phyloP scores from a whole-genome alignment of 92 coral and sea anemone genomes.

The Porites divaricata region DNA sequence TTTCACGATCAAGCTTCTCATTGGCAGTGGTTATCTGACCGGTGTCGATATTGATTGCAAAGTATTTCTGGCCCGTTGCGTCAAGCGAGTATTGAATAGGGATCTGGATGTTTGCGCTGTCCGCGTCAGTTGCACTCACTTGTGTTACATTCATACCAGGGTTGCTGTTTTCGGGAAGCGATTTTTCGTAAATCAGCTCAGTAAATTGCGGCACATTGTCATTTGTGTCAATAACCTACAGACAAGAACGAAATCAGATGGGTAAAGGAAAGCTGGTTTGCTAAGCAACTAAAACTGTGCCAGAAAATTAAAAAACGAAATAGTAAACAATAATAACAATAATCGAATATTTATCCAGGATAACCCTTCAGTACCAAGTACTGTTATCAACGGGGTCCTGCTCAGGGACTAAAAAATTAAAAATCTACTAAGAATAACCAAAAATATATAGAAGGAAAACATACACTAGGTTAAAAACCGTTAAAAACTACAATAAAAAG shows the following conservation, averaged over 20 bases:
- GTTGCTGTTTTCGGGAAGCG: constrained; percentile 60
- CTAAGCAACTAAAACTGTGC: not conserved
- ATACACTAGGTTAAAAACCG: too few relatives aligned
- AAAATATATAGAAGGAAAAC: too few relatives aligned
- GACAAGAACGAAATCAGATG: not conserved
- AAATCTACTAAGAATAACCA: too few relatives aligned
- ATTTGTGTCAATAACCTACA: constrained; percentile 74
- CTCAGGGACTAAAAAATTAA: too few relatives aligned
- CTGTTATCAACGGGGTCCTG: too few relatives aligned
- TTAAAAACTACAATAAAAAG: too few relatives aligned
- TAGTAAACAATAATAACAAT: too few relatives aligned
- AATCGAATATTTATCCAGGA: too few relatives aligned
- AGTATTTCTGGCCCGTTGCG: constrained; percentile 50
- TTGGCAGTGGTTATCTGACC: constrained; percentile 79
- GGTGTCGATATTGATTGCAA: constrained; percentile 46
- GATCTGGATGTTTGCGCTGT: constrained; percentile 53
- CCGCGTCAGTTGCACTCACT: constrained; percentile 81
- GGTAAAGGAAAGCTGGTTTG: not conserved
- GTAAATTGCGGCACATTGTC: constrained; percentile 79
- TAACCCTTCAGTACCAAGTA: too few relatives aligned
- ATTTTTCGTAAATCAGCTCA: constrained; percentile 59
- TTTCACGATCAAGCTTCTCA: constrained; percentile 72
- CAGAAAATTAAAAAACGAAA: not conserved
- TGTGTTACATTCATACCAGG: constrained; percentile 52
- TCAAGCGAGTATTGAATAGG: constrained; percentile 62